A percentile compares a stretch with the other conserved stretches of the same genome.
Conservation (phyloP, 1,140 invertebrate genomes). For the Pissodes strobi region DNA sequence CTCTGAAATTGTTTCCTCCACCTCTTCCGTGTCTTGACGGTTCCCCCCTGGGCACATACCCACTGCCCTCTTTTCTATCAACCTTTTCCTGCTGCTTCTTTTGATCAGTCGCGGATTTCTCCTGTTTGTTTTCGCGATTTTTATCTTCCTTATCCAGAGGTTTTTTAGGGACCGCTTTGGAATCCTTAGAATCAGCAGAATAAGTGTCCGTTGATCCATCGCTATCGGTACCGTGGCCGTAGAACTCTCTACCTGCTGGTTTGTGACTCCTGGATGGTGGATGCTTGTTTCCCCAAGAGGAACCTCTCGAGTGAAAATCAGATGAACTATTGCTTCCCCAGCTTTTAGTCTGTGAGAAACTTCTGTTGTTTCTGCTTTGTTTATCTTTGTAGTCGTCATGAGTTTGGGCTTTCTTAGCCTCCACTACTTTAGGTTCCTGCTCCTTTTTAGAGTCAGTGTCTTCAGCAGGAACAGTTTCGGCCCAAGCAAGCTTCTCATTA, state of each 20-base stretch:
- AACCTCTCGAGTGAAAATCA: conserved; percentile 32
- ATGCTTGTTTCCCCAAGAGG: conserved; percentile 24
- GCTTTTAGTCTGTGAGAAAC: conserved; percentile 34
- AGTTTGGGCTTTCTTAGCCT: conserved; percentile 39
- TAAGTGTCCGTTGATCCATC: conserved; percentile 64
- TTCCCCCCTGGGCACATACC: conserved; percentile 79
- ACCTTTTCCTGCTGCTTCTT: conserved; percentile 56
- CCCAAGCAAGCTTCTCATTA: conserved; percentile 55
- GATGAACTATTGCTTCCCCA: conserved; percentile 52
- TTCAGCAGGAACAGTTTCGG: conserved; percentile 57
- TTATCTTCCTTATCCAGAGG: conserved; percentile 65
- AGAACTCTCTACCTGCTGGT: conserved; percentile 44
- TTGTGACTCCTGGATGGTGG: conserved; percentile 34
- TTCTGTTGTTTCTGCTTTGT: conserved; percentile 53
- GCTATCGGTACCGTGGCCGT: conserved; percentile 62
- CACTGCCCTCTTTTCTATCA: conserved; percentile 55
- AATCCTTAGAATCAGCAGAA: conserved; percentile 58
- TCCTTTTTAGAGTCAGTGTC: conserved; percentile 33
- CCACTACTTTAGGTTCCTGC: conserved; percentile 16
- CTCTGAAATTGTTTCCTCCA: conserved; percentile 67
- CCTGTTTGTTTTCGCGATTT: conserved; percentile 56
- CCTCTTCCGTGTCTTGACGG: conserved; percentile 78
- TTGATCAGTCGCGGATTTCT: conserved; percentile 48
- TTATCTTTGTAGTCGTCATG: conserved; percentile 53
- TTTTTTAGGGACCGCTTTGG: conserved; percentile 58